Evolutionary conservation across 2,797 vertebrate genomes (phyloP), one percentile per base, ranked within the genome.

Genomic region (Oryzias dopingdopingensis): DNA sequence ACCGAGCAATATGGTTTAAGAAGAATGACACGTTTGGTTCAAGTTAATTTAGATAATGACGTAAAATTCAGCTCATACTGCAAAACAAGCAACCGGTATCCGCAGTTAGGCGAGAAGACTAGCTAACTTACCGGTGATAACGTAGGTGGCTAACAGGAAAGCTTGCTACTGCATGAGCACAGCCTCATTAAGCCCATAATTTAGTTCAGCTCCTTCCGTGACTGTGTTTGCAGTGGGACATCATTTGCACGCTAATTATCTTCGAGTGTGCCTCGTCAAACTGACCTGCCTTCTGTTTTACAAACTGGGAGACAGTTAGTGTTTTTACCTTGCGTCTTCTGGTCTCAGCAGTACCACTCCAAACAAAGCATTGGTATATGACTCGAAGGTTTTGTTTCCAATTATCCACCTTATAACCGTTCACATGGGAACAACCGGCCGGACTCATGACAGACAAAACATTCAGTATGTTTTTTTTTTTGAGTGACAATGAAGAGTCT

Each of bases 341-440:
- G 89, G 94, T 95, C 89, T 97, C 96, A 57, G 94, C 94, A 71
- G 94, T 94, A 67, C 95, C 95, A 88, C 94, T 96, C 96, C 96
- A 98, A 82, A 98, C 96, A 94, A 98, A 98, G 91, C 95, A 96
- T 89, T 97, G 96, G 91, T 98, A 97, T 80, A 98, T 97, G 80
- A 96, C 94, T 78, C 96, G 93, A 74, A 98, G 94, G 76, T 97
- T 97, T 92, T 97, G 96, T 92, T 94, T 96, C 96, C 96, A 98
- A 88, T 98, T 96, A 79, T 98, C 96, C 94, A 96, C 96, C 92
- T 98, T 98, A 93, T 95, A 97, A 86, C 92, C 94, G 92, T 94
- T 94, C 93, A 98, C 93, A 93, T 98, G 96, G 92, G 94, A 93
- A 90, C 96, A 97, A 89, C 96, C 95, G 90, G 95, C 92, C 89